Evolutionary conservation across 2,113 vertebrate genomes (phyloP).

Genomic region (Pseudopodoces humilis): DNA sequence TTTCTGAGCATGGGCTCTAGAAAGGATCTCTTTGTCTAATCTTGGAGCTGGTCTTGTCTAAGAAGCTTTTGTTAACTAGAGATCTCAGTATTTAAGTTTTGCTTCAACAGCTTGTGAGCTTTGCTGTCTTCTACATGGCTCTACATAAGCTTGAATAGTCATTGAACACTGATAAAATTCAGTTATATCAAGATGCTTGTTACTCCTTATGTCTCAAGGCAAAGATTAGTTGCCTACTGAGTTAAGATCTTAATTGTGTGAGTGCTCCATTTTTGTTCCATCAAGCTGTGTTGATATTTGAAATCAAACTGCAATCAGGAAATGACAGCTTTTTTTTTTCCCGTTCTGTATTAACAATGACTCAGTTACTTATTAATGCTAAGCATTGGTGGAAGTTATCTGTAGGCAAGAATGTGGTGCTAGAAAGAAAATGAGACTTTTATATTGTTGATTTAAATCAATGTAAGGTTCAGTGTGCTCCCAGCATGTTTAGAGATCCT

Average conservation of each 20-base stretch:
- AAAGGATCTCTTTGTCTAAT: not conserved
- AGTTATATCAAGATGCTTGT: not conserved
- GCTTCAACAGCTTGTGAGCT: not conserved
- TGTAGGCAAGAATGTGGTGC: not conserved
- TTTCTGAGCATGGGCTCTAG: not conserved
- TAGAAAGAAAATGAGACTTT: not conserved
- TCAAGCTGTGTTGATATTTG: not conserved
- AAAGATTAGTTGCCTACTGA: not conserved
- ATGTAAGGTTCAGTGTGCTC: not conserved
- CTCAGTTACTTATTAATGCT: not conserved
- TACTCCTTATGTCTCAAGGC: not conserved
- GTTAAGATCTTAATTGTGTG: not conserved
- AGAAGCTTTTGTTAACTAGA: not conserved
- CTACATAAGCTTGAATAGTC: not conserved
- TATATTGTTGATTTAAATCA: not conserved
- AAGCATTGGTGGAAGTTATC: not conserved
- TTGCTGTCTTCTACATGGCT: not conserved
- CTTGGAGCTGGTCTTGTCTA: not conserved
- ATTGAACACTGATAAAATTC: not conserved
- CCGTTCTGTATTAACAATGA: not conserved
- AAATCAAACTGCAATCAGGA: not conserved
- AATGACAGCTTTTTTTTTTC: not conserved
- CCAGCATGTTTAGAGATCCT: not conserved
- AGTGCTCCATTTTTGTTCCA: not conserved
- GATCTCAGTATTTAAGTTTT: not conserved